phyloP scores from a whole-genome alignment of 2,113 vertebrate genomes.

The Nothobranchius furzeri region DNA sequence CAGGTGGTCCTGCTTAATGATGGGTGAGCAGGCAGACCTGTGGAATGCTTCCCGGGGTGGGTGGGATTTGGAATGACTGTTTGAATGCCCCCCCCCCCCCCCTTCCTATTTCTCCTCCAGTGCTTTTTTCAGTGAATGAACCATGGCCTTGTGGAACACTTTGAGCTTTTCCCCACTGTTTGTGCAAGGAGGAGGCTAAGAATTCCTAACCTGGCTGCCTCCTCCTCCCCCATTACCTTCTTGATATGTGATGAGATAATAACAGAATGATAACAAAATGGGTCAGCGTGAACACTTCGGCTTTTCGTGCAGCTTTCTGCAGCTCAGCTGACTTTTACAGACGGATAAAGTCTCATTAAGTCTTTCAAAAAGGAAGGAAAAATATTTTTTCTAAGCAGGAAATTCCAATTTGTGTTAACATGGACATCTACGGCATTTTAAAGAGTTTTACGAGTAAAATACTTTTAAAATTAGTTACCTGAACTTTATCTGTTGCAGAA shows the following conservation, averaged over 20 bases:
- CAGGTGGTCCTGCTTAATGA: constrained; percentile 76
- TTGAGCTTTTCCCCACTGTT: constrained; percentile 61
- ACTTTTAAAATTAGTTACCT: too few species aligned
- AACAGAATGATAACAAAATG: constrained; percentile 47
- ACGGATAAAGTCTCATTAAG: too few species aligned
- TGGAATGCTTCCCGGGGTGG: constrained; percentile 66
- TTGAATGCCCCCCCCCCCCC: constrained; percentile 18
- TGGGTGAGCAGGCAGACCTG: constrained; percentile 59
- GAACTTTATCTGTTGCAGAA: too few species aligned
- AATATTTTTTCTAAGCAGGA: neutral
- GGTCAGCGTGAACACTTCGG: constrained; percentile 4
- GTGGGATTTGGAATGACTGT: constrained; percentile 66
- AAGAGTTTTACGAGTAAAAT: too few species aligned
- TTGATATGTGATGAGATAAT: constrained; percentile 60
- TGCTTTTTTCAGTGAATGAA: constrained; percentile 43
- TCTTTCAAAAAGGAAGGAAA: too few species aligned
- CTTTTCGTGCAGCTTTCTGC: constrained; percentile 6
- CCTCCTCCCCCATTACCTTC: constrained; percentile 35
- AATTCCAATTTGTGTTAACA: neutral
- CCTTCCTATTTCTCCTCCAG: neutral
- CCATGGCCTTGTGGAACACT: constrained; percentile 42
- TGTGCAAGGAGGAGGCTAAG: constrained; percentile 73
- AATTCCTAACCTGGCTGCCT: constrained; percentile 59
- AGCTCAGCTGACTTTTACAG: too few species aligned
- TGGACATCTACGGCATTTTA: too few species aligned